Evolutionary conservation across 2,888 invertebrate genomes (phyloP).

Genomic region (Hyles lineata): DNA sequence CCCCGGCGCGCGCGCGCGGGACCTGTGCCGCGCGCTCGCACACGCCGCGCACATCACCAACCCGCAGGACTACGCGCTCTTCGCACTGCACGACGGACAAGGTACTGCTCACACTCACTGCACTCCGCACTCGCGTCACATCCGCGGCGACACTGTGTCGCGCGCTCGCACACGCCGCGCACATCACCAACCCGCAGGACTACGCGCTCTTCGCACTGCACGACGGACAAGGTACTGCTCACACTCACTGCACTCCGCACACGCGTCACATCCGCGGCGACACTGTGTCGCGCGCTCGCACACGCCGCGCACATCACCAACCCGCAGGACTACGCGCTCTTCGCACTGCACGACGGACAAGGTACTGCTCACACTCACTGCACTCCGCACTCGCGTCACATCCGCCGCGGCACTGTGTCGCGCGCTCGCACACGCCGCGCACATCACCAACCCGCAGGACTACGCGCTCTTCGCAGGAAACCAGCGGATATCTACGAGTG

Average conservation of each 20-base stretch:
- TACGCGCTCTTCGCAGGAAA: slow-evolving; percentile 96
- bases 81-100: slow-evolving; percentile 88
- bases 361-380: slow-evolving; percentile 53
- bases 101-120: slow-evolving; percentile 53
- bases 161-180: slow-evolving; percentile 97
- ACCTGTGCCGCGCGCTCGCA: slow-evolving; percentile 97
- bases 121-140: too few relatives aligned
- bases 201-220: slow-evolving; percentile 96
- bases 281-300: slow-evolving; percentile 97
- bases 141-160: slow-evolving; percentile 92
- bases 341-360: slow-evolving; percentile 88
- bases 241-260: slow-evolving; percentile 38
- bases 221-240: slow-evolving; percentile 91
- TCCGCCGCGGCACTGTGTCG: slow-evolving; percentile 92
- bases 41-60: slow-evolving; percentile 98
- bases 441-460: slow-evolving; percentile 98
- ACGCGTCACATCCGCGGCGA: slow-evolving; percentile 70
- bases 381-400: too few relatives aligned
- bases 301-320: slow-evolving; percentile 98
- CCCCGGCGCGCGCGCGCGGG: slow-evolving; percentile 96
- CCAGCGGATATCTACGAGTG: slow-evolving; percentile 87
- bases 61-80: slow-evolving; percentile 97
- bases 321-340: slow-evolving; percentile 97
- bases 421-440: slow-evolving; percentile 97
- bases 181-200: slow-evolving; percentile 98